Base-by-base conservation (phyloP, 2,888 invertebrate genomes). In the Rhagophthalmus giganteus region DNA sequence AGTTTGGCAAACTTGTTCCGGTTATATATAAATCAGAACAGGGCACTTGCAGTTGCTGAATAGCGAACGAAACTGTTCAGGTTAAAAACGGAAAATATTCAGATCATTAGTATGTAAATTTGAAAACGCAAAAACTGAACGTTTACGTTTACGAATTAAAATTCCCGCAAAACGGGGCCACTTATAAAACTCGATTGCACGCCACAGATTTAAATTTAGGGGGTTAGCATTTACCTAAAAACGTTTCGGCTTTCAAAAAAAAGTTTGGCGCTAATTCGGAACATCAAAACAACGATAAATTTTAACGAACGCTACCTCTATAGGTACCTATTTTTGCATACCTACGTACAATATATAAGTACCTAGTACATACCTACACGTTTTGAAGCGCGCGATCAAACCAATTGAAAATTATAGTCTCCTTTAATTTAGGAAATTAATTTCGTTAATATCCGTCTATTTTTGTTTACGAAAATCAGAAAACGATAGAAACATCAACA, bases 61-160 rank as follows among this genome's bases (percentile, higher is more conserved):
- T 5, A 3, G 7, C 20, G 7, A 3, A 20, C 20, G 7, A 20
- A 20, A 5, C 20, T n/a, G n/a, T n/a, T n/a, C n/a, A n/a, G n/a
- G n/a, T n/a, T n/a, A n/a, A n/a, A n/a, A n/a, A n/a, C n/a, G n/a
- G n/a, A 15, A 30, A 12, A 11, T 8, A 9, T 24, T n/a, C 15
- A 33, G 31, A 42, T 33, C 42, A 26, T 42, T 42, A 42, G 15
- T 26, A 44, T 44, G 44, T 28, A 44, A 44, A 44, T 44, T 42
- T 20, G n/a, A 10, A 27, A 34, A 44, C 8, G 13, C 33, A 44
- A 44, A 44, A 44, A 44, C 44, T 20, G 20, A 33, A 44, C 33
- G 33, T 33, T 33, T 26, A 44, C 33, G 33, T 33, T 33, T 33
- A 16, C 26, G 27, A 34, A 44, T 44, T 44, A 44, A 44, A 44